Percentiles rank a stretch among this genome's conserved stretches.
Evolutionary conservation across 2,888 invertebrate species (phyloP).

Genomic region (Malthinus flaveolus): DNA sequence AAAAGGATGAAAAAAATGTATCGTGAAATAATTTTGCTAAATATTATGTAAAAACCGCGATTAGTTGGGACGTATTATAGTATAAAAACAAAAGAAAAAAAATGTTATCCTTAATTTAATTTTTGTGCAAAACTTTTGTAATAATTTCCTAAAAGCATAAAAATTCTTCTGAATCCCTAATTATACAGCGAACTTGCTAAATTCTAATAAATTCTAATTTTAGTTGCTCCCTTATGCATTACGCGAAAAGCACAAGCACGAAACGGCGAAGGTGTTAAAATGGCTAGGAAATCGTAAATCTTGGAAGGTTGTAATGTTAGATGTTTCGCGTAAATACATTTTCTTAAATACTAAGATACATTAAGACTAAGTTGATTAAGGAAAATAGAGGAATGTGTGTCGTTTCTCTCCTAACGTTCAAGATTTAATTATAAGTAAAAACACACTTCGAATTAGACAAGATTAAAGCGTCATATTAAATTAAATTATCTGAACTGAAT

Average conservation of each 20-base stretch:
- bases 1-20: too few species aligned
- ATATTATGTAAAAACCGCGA: too few species aligned
- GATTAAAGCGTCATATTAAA: too few species aligned
- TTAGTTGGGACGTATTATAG: too few species aligned
- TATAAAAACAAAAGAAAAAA: too few species aligned
- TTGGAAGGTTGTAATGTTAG: conserved; percentile 2
- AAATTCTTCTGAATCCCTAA: conserved; percentile 16
- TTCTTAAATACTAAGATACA: conserved; percentile 3
- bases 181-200: conserved; percentile 9
- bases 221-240: conserved; percentile 4
- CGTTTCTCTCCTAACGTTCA: too few species aligned
- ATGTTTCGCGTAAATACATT: conserved; percentile 9
- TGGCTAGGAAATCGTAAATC: conserved; percentile 14
- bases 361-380: neutral
- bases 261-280: conserved; percentile 14
- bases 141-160: conserved; percentile 10
- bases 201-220: conserved; percentile 18
- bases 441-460: too few species aligned
- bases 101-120: too few species aligned
- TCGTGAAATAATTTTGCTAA: too few species aligned
- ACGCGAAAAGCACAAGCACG: conserved; percentile 15
- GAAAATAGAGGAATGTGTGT: neutral
- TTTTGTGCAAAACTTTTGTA: too few species aligned
- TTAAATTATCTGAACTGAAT: too few species aligned
- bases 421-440: too few species aligned